Evolutionary conservation across 2,888 invertebrate species (phyloP).

Genomic region (Drosophila buzzatii): DNA sequence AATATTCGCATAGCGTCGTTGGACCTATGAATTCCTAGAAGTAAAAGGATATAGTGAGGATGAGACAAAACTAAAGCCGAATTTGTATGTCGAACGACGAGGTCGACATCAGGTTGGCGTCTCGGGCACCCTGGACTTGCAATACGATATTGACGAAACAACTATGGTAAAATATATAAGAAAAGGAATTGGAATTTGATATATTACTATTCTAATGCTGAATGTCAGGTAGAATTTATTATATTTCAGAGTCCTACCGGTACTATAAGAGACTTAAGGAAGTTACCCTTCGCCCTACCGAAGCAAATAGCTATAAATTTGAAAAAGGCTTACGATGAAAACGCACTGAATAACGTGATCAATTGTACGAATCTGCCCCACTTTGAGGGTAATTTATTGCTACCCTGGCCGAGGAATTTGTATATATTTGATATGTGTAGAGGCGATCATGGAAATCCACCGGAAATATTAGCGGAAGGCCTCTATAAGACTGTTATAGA

Average conservation of each 20-base stretch:
- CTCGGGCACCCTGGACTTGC: conserved; percentile 1
- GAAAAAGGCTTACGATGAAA: no score
- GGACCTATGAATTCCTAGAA: not conserved
- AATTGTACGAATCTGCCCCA: no score
- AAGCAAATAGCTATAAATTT: no score
- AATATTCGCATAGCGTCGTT: not conserved
- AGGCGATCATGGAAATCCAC: no score
- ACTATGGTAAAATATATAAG: not conserved
- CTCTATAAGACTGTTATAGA: no score
- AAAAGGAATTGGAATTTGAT: not conserved
- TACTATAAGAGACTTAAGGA: no score
- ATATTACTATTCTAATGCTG: not conserved
- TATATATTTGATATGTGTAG: no score
- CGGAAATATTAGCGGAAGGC: no score
- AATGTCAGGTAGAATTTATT: not conserved
- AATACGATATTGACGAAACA: conserved; percentile 1
- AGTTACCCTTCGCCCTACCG: no score
- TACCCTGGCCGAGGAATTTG: no score
- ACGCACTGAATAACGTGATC: no score
- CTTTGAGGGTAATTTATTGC: no score
- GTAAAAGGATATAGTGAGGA: not conserved
- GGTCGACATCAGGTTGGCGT: not conserved
- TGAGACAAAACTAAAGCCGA: not conserved
- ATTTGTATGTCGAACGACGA: not conserved
- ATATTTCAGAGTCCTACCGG: not conserved